phyloP scores from a whole-genome alignment of 2,888 invertebrate species.

The Drosophila melanosoma region DNA sequence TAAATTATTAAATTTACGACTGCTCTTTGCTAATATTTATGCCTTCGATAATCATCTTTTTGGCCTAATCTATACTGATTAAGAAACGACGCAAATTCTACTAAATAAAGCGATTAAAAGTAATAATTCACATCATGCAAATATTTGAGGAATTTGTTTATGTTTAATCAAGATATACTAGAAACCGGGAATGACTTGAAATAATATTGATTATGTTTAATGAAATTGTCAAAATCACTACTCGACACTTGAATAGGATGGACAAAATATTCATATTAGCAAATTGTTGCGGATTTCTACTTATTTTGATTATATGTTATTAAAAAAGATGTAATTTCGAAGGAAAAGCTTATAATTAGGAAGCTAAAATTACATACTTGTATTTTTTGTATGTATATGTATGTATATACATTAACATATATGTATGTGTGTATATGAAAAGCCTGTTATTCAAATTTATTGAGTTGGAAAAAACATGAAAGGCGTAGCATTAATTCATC shows the following conservation, averaged over 20 bases:
- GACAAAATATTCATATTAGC: too few relatives aligned
- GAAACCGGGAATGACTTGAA: neutral
- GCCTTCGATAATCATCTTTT: conserved; percentile 2
- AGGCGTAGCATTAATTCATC: neutral
- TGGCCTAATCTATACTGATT: conserved; percentile 6
- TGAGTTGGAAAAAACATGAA: neutral
- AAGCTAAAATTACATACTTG: too few relatives aligned
- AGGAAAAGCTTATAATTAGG: neutral
- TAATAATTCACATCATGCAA: neutral
- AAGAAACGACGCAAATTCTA: neutral
- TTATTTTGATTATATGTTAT: neutral
- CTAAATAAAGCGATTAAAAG: neutral
- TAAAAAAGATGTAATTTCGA: neutral
- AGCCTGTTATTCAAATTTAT: too few relatives aligned
- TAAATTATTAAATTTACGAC: conserved; percentile 34
- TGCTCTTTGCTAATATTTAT: conserved; percentile 13
- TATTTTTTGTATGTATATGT: too few relatives aligned
- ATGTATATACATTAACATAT: too few relatives aligned
- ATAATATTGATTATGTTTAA: neutral
- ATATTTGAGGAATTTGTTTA: neutral
- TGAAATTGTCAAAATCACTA: neutral
- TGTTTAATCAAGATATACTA: neutral
- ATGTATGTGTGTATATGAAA: too few relatives aligned
- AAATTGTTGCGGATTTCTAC: neutral
- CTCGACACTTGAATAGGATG: neutral